Base-by-base conservation (phyloP, 2,113 vertebrate genomes). In the Grallaria varia region DNA sequence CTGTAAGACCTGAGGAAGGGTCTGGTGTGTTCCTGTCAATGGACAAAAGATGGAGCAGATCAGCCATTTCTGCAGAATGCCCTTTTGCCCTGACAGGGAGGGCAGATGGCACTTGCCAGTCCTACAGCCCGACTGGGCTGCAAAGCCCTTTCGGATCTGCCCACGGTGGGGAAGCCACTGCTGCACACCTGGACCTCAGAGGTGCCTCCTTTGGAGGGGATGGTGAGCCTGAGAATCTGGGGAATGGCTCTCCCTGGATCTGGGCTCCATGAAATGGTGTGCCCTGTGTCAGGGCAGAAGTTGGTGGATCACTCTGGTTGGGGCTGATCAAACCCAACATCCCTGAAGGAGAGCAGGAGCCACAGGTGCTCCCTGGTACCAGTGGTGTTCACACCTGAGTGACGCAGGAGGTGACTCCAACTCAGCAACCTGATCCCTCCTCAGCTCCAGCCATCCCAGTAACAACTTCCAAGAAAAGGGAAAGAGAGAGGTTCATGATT, bases 301-400 rank as follows among this genome's bases (percentile, higher is more conserved):
- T 30, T 49, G 47, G 68, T 30, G 30, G 33, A 4, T 24, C 3
- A 0, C 11, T 15, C 42, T 4, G 3, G 27, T 0, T 14, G 78
- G 19, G 14, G 37, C 72, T 25, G 85, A 11, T 6, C 33, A 3
- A n/a, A 30, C 12, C 12, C 50, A 0, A 0, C 0, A 2, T 0
- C 67, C 25, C 16, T 28, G 14, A 1, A 0, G 4, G 25, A 37
- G 45, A 63, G 25, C 53, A 35, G 81, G 55, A 75, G 81, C 84
- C 9, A 0, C 0, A 53, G 17, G 8, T 2, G 1, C 30, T n/a
- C 33, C 6, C 20, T 9, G 28, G 37, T 12, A 12, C 50, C 50
- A 16, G 63, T 33, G 16, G 59, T 21, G 37, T 1, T 33, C 49
- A 6, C 31, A 56, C n/a, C 83, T 18, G 63, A 9, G 2, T 0